These are phyloP conservation scores for Saimiri boliviensis DNA, from an alignment of 2,113 vertebrate genomes.

Conservation along the genomic window DNA sequence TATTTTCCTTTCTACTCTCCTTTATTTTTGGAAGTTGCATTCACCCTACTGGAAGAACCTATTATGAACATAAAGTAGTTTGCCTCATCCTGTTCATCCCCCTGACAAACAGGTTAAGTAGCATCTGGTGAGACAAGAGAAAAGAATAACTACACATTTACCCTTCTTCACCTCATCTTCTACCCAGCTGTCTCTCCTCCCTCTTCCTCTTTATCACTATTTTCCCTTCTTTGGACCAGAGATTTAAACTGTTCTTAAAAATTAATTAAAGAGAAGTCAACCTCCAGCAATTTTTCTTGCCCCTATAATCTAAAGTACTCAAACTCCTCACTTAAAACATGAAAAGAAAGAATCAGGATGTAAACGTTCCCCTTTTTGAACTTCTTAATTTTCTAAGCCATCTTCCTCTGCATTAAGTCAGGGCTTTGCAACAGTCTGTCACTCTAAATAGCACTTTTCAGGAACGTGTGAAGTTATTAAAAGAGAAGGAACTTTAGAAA, in stretches of 20 bases:
- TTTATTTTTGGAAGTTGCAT: neutral
- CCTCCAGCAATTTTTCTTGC: neutral
- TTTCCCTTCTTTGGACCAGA: neutral
- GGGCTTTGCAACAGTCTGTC: slow-evolving; percentile 38
- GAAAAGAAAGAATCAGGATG: neutral
- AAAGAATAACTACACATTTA: neutral
- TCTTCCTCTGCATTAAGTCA: neutral
- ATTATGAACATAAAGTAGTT: neutral
- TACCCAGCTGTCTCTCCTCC: neutral
- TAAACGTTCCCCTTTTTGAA: neutral
- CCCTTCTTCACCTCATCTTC: neutral
- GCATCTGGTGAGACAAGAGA: neutral
- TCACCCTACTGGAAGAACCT: neutral
- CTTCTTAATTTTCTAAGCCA: neutral
- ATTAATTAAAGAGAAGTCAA: neutral
- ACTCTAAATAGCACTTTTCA: slow-evolving; percentile 51
- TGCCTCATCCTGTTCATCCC: neutral
- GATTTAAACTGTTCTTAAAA: neutral
- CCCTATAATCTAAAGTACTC: neutral
- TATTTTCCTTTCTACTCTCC: neutral
- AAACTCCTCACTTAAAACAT: neutral
- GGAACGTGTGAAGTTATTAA: slow-evolving; percentile 37
- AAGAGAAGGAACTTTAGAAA: neutral
- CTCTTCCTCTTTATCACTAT: neutral
- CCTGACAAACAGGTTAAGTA: neutral